These are phyloP conservation scores for Okapia johnstoni DNA, from an alignment of 2,113 vertebrate species.

Conservation along the genomic window DNA sequence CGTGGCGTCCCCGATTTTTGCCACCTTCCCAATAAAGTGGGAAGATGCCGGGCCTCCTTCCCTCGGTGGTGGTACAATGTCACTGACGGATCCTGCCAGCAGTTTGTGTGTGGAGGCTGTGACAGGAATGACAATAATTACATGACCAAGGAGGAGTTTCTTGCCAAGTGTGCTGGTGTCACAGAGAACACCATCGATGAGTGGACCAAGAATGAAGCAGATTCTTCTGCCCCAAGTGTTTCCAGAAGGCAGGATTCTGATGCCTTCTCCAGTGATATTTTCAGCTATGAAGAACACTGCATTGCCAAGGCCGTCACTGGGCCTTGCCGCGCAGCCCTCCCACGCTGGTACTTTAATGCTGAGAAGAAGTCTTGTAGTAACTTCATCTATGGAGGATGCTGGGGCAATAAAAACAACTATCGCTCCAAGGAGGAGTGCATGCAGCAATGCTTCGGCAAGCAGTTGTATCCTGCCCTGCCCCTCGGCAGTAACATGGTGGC, in stretches of 20 bases:
- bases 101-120: constrained; percentile 87
- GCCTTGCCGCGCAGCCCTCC: constrained; percentile 82
- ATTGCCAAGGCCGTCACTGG: constrained; percentile 51
- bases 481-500: constrained; percentile 60
- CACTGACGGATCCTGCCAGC: constrained; percentile 69
- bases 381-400: constrained; percentile 88
- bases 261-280: background rate
- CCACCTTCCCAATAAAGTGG: constrained; percentile 63
- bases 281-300: constrained; percentile 74
- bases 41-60: constrained; percentile 81
- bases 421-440: constrained; percentile 74
- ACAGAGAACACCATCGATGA: background rate
- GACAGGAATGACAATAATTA: constrained; percentile 82
- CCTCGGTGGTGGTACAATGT: constrained; percentile 82
- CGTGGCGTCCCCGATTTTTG: constrained; percentile 69
- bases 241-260: constrained; percentile 26
- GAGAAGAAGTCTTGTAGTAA: constrained; percentile 69
- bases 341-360: constrained; percentile 77
- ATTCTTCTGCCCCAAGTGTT: constrained; percentile 17
- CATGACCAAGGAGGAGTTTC: constrained; percentile 71
- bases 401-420: constrained; percentile 87
- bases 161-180: constrained; percentile 71
- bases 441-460: constrained; percentile 53
- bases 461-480: background rate
- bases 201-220: background rate